Conservation (phyloP, 35 echinoderm and acorn worm species). For the Heliocidaris tuberculata region DNA sequence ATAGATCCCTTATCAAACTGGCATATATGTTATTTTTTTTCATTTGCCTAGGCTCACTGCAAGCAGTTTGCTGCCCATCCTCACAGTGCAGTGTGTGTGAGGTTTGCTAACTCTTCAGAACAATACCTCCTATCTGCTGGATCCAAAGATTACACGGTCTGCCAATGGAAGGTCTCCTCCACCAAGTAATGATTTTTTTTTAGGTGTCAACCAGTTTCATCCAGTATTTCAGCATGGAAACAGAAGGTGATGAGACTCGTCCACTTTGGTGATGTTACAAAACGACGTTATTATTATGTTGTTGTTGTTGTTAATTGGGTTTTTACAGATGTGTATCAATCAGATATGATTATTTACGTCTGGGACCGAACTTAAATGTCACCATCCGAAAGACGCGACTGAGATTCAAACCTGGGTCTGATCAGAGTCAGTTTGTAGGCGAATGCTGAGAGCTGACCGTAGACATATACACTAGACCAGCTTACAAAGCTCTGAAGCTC, state of each 20-base stretch:
- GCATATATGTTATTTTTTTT: neutral
- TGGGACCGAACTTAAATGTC: no score
- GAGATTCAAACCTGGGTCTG: no score
- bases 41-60: constrained; percentile 1
- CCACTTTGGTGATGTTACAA: neutral
- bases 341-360: no score
- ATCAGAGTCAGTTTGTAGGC: no score
- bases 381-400: no score
- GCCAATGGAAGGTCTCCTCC: constrained; percentile 7
- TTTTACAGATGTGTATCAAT: no score
- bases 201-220: neutral
- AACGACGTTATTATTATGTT: neutral
- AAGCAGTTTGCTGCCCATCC: constrained; percentile 40
- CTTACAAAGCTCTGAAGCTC: no score
- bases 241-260: neutral
- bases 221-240: neutral
- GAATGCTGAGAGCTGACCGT: no score
- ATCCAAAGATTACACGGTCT: constrained; percentile 36
- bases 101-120: neutral
- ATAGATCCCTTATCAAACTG: neutral
- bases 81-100: constrained; percentile 23
- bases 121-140: constrained; percentile 17
- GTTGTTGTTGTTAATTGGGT: no score
- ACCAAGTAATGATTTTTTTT: neutral
- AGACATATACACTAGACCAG: no score